Base-by-base conservation (phyloP, 2,113 vertebrate species). In the Pseudorectes ferrugineus region DNA sequence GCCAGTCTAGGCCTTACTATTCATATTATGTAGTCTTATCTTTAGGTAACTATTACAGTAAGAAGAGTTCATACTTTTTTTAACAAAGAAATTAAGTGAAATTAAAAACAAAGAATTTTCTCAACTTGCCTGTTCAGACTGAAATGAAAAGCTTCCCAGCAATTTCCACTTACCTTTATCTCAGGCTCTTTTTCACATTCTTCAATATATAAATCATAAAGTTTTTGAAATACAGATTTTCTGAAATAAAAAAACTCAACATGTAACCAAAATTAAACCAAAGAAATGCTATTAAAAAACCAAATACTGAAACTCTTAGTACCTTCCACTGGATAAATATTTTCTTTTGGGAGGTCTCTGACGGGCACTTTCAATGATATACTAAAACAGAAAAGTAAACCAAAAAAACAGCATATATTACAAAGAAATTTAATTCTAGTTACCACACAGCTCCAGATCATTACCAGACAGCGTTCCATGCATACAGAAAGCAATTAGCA, bases 131-230 rank as follows among this genome's bases (percentile, higher is more conserved):
- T 52, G 25, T 58, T 88, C 13, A 76, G 68, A 71, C 35, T 90
- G 33, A 24, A 49, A 10, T 23, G 2, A 84, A 79, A 58, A 83
- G 25, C 21, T 59, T 75, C 51, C 38, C 24, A 71, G 52, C 29
- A 95, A 72, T 62, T 85, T 95, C 88, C 51, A 92, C 92, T 95
- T 98, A 99, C 99, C 99, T 99, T 99, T 96, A 99, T 98, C 95
- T 99, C 99, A 58, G 99, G 99, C 93, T 99, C 99, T 97, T 99
- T 99, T 97, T 99, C 99, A 98, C 99, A 99, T 98, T 99, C 99
- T 96, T 99, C 99, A 93, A 99, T 98, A 97, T 99, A 99, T 45
- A 99, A 97, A 97, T 99, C 99, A 98, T 99, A 99, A 78, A 99
- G 98, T 96, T 99, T 99, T 98, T 99, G 99, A 98, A 99, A 99